Percentiles rank a stretch among this genome's conserved stretches.
Evolutionary conservation across 2,797 vertebrate genomes (phyloP).

Genomic region (Poecile montanus): DNA sequence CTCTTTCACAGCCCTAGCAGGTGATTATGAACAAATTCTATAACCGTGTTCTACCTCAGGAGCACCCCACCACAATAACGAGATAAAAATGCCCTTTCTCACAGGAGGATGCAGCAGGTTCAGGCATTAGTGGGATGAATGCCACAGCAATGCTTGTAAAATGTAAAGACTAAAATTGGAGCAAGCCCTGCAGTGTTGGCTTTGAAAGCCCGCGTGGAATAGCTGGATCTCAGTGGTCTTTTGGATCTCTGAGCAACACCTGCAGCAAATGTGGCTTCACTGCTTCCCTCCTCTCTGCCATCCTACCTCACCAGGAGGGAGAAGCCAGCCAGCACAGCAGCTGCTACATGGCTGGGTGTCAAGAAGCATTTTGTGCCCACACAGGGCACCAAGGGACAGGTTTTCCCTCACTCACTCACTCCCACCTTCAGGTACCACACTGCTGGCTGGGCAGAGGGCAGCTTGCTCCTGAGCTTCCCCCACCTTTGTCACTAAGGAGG

Average conservation of each 20-base stretch:
- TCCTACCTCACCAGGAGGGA: not conserved
- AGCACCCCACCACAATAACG: not conserved
- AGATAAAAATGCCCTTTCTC: not conserved
- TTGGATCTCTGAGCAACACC: not conserved
- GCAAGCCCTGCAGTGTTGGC: not conserved
- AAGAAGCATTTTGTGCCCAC: fast-evolving
- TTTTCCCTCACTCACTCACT: not conserved
- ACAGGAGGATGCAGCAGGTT: not conserved
- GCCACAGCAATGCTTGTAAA: not conserved
- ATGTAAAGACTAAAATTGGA: not conserved
- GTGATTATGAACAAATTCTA: not conserved
- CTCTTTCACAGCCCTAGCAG: not conserved
- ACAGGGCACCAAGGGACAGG: not conserved
- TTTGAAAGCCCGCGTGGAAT: not conserved
- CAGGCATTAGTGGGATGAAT: not conserved
- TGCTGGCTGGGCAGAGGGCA: not conserved
- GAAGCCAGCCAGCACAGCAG: not conserved
- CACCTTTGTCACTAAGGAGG: not conserved
- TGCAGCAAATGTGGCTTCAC: not conserved
- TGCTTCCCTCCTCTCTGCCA: not conserved
- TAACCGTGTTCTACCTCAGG: not conserved
- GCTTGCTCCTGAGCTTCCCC: fast-evolving
- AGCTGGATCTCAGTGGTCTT: not conserved
- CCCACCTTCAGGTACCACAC: fast-evolving
- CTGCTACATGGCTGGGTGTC: not conserved